phyloP scores from a whole-genome alignment of 1,140 invertebrate species.

The Batillaria attramentaria region DNA sequence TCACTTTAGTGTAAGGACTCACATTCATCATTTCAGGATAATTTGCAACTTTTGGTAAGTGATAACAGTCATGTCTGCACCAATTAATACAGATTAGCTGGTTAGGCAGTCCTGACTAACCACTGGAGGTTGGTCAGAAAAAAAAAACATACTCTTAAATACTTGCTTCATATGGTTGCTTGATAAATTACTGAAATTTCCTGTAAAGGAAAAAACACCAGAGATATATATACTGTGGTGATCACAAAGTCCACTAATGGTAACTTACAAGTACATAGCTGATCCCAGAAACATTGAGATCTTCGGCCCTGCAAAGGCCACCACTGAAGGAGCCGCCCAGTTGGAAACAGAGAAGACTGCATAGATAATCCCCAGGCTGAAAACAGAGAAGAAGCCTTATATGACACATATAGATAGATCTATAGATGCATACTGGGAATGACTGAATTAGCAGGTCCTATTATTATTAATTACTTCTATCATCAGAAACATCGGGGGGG shows the following conservation, averaged over 20 bases:
- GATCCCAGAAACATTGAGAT: slow-evolving; percentile 88
- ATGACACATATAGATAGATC: slow-evolving; percentile 14
- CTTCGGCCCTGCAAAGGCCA: slow-evolving; percentile 86
- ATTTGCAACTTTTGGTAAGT: neutral
- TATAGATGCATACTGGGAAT: neutral
- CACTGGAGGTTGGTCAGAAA: neutral
- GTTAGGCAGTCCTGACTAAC: neutral
- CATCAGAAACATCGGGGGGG: neutral
- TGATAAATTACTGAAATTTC: neutral
- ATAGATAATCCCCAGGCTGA: slow-evolving; percentile 88
- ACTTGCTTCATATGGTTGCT: neutral
- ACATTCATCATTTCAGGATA: too few relatives aligned
- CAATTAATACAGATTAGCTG: neutral
- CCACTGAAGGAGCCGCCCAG: slow-evolving; percentile 91
- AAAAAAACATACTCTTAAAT: neutral
- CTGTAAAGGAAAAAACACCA: neutral
- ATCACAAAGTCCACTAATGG: neutral
- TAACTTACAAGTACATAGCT: slow-evolving; percentile 63
- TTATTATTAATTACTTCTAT: neutral
- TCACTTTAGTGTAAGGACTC: too few relatives aligned
- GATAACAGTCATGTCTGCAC: neutral
- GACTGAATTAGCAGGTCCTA: neutral
- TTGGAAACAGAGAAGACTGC: slow-evolving; percentile 89
- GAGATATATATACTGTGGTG: neutral
- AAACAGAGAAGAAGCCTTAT: slow-evolving; percentile 37